Base-by-base conservation (phyloP, 2,797 vertebrate genomes). In the Phrynocephalus guinanensis region DNA sequence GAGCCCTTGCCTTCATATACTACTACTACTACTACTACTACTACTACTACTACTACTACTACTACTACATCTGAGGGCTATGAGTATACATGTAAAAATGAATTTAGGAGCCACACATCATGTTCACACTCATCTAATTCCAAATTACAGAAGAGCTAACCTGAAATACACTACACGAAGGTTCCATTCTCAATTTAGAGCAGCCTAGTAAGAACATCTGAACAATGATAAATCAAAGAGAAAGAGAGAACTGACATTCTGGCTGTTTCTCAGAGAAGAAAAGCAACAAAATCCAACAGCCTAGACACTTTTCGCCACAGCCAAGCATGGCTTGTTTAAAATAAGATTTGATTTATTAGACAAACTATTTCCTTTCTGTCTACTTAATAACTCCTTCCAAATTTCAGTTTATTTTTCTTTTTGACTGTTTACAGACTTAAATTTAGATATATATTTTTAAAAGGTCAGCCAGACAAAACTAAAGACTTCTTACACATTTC, bases 311-410 rank as follows among this genome's bases (percentile, higher is more conserved):
- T 91, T 92, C 90, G 86, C 91, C 89, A 88, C 66, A 88, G 89
- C 82, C 92, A 50, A 89, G 81, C 86, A 79, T 9, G 63, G 86
- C 90, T 93, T 86, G 86, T 96, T 91, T 91, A 93, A 92, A 95
- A 87, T 63, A 86, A 63, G 82, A 90, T 24, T 26, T 82, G 84
- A 93, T 88, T 94, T 90, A 95, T 85, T 38, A 92, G 92, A 84
- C 87, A 86, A 79, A 79, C 66, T 87, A 92, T 81, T 92, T 93
- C 92, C 92, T 94, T 93, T 92, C 90, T 0, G 0, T 86, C 86
- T 84, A 89, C 92, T 93, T 91, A 90, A 91, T 70, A 86, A 87
- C 73, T 71, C 75, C 89, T 88, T 89, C 90, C 3, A 88, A 79
- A 92, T 88, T 89, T 91, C 81, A 88, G n/a, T 72, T 79, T 68